These are phyloP conservation scores for Osedax fenrisi DNA, from an alignment of 2,888 invertebrate genomes.

Conservation along the genomic window DNA sequence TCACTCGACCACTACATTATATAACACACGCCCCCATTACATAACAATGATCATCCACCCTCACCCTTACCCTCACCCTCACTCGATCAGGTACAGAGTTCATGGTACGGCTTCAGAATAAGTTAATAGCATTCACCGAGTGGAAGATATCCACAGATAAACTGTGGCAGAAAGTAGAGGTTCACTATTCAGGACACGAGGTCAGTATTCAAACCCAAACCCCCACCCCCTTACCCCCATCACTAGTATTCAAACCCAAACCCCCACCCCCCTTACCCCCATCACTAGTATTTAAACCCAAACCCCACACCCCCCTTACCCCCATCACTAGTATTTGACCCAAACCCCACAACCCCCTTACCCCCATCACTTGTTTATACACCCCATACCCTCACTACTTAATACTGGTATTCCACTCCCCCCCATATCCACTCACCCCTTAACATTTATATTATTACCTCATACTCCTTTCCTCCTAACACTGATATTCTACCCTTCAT, in stretches of 20 bases:
- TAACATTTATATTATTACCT: too few species aligned
- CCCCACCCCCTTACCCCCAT: background rate
- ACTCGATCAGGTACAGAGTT: constrained; percentile 61
- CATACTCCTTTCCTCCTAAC: too few species aligned
- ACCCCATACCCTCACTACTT: too few species aligned
- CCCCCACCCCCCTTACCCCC: background rate
- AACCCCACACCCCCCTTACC: background rate
- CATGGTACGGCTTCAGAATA: constrained; percentile 76
- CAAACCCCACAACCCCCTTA: too few species aligned
- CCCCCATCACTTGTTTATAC: too few species aligned
- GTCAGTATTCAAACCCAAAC: constrained; percentile 51
- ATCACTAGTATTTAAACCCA: background rate
- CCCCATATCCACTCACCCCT: too few species aligned
- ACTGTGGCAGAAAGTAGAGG: constrained; percentile 71
- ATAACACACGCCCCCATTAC: too few species aligned
- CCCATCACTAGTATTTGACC: background rate
- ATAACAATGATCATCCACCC: too few species aligned
- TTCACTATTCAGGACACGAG: constrained; percentile 83
- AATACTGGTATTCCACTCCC: too few species aligned
- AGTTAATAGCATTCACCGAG: constrained; percentile 72
- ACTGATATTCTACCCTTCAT: too few species aligned
- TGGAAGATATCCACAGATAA: constrained; percentile 68
- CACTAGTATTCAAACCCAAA: background rate
- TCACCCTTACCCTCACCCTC: too few species aligned
- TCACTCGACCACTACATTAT: too few species aligned